Percentiles rank a stretch among this genome's conserved stretches.
Conservation (phyloP, 1,140 invertebrate genomes). For the Drosophila kikkawai region DNA sequence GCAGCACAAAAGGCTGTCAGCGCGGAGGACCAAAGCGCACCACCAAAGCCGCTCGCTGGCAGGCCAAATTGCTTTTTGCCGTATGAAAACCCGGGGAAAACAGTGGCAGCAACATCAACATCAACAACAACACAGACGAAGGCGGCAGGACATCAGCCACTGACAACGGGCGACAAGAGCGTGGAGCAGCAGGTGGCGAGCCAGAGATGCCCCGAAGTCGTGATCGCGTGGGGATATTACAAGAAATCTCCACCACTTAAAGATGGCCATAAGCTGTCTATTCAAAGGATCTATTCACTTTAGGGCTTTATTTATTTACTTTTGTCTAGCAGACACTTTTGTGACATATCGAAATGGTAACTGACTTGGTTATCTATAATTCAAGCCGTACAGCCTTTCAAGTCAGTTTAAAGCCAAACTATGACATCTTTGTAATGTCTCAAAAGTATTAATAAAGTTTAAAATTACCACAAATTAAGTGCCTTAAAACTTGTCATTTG, state of each 20-base stretch:
- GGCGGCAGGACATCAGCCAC: slow-evolving; percentile 6
- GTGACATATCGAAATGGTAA: too few relatives aligned
- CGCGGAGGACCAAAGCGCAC: slow-evolving; percentile 14
- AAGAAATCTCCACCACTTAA: slow-evolving; percentile 3
- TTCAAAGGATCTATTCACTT: neutral
- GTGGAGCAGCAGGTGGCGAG: slow-evolving; percentile 48
- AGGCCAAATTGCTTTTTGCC: slow-evolving; percentile 76
- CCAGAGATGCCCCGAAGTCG: slow-evolving; percentile 43
- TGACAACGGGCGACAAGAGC: slow-evolving; percentile 29
- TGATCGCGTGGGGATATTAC: slow-evolving; percentile 10
- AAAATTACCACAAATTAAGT: slow-evolving; percentile 3
- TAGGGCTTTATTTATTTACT: neutral
- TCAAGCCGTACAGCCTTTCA: neutral
- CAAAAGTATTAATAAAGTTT: neutral
- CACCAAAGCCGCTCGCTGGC: slow-evolving; percentile 50
- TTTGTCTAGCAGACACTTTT: too few relatives aligned
- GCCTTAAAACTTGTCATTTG: neutral
- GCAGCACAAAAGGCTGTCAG: slow-evolving; percentile 60
- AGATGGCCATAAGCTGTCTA: neutral
- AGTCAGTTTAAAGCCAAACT: neutral
- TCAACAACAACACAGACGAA: slow-evolving; percentile 7
- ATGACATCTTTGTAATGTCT: neutral
- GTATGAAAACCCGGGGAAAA: slow-evolving; percentile 31
- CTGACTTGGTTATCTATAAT: neutral
- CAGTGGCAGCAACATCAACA: slow-evolving; percentile 1